phyloP scores from a whole-genome alignment of 2,888 invertebrate species.

The Dryomyza anilis region DNA sequence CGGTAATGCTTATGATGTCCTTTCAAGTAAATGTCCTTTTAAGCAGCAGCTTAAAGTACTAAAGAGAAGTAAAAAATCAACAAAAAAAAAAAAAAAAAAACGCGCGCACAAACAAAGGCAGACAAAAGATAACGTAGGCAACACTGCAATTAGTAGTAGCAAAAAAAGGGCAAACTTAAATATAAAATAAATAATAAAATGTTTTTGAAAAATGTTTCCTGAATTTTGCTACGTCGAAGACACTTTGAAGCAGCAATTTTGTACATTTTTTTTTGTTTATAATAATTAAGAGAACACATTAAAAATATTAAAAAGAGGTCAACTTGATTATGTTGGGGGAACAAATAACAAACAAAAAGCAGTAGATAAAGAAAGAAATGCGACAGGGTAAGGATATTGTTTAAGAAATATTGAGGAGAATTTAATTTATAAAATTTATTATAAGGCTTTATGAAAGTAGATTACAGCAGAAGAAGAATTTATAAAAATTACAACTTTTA shows the following conservation, averaged over 20 bases:
- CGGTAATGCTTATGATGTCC: constrained; percentile 21
- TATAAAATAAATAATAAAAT: not conserved
- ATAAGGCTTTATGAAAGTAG: too few species aligned
- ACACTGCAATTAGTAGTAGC: constrained; percentile 22
- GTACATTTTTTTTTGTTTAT: constrained; percentile 3
- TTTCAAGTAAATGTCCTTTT: constrained; percentile 24
- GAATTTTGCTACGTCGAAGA: not conserved
- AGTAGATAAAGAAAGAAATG: too few species aligned
- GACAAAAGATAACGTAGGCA: not conserved
- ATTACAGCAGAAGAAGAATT: too few species aligned
- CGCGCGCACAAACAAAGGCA: constrained; percentile 4
- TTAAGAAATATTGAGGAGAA: not conserved
- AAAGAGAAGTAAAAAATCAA: not conserved
- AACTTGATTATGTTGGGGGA: too few species aligned
- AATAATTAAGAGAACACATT: constrained; percentile 27
- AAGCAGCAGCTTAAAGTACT: not conserved
- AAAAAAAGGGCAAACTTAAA: not conserved
- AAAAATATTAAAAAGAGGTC: constrained; percentile 21
- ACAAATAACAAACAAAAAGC: too few species aligned
- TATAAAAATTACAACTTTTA: too few species aligned
- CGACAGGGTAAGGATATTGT: not conserved
- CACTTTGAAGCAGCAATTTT: constrained; percentile 10
- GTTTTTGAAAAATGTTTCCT: not conserved
- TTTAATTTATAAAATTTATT: too few species aligned
- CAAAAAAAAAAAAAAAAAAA: not conserved